Conservation (phyloP, 2,113 vertebrate genomes). For the Larimichthys crocea region DNA sequence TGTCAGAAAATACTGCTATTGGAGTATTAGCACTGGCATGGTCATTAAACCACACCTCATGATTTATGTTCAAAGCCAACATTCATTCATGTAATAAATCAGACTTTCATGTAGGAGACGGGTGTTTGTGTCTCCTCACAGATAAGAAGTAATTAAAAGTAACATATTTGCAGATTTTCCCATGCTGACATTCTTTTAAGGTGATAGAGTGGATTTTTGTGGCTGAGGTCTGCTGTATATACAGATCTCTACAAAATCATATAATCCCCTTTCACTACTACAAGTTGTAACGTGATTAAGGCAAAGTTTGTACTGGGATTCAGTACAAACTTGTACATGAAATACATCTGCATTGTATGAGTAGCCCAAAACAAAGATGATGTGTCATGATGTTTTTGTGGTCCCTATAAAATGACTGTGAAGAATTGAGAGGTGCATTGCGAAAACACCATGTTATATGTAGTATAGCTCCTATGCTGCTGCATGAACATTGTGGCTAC, state of each 20-base stretch:
- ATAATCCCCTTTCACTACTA: no score
- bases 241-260: no score
- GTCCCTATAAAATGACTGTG: not conserved
- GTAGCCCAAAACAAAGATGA: not conserved
- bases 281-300: no score
- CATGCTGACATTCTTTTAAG: not conserved
- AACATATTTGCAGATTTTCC: not conserved
- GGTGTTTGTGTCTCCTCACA: not conserved
- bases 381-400: not conserved
- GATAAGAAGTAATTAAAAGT: not conserved
- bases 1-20: not conserved
- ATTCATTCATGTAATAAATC: not conserved
- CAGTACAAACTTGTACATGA: not conserved
- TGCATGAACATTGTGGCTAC: not conserved
- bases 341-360: not conserved
- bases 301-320: not conserved
- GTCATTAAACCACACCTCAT: not conserved
- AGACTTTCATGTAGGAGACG: not conserved
- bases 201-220: no score
- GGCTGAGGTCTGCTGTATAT: no score
- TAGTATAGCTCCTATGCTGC: not conserved
- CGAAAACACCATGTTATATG: no score
- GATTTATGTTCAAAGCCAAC: not conserved
- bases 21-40: not conserved
- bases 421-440: not conserved